phyloP scores from a whole-genome alignment of 2,888 invertebrate species.

The Cynaeus angustus region DNA sequence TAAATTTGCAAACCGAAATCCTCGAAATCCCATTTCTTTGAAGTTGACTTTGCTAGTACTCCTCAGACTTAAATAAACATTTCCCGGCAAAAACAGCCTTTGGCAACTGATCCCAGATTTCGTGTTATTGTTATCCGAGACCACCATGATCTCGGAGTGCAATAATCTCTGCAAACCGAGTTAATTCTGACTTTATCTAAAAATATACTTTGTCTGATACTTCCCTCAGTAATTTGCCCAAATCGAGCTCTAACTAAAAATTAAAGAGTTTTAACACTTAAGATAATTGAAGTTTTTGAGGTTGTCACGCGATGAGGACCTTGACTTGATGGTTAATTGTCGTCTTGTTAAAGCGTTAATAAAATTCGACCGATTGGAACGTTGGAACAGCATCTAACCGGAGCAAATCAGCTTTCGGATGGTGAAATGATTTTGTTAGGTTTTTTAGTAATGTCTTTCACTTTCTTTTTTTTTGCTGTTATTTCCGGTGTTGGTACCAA shows the following conservation, averaged over 20 bases:
- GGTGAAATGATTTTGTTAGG: too few relatives aligned
- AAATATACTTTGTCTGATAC: constrained; percentile 3
- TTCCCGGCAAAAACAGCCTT: too few relatives aligned
- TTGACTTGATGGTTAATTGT: constrained; percentile 10
- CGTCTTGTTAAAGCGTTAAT: constrained; percentile 11
- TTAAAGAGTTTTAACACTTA: constrained; percentile 1
- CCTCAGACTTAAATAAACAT: too few relatives aligned
- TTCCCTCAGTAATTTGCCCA: too few relatives aligned
- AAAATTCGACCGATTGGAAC: neutral
- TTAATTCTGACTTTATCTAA: neutral
- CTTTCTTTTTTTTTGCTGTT: too few relatives aligned
- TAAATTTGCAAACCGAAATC: too few relatives aligned
- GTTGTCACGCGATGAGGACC: constrained; percentile 17
- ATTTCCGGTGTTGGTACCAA: too few relatives aligned
- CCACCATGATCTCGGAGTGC: constrained; percentile 4
- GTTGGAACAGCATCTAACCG: too few relatives aligned
- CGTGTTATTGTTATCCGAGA: constrained; percentile 10
- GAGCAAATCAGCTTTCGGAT: too few relatives aligned
- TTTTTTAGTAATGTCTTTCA: too few relatives aligned
- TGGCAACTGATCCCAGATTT: neutral
- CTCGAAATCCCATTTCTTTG: too few relatives aligned
- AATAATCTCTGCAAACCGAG: constrained; percentile 5
- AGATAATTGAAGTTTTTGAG: constrained; percentile 16
- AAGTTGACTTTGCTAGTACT: too few relatives aligned
- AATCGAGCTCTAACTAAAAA: constrained; percentile 9